These are phyloP conservation scores for Acleris emargana DNA, from an alignment of 2,888 invertebrate species.

Conservation along the genomic window DNA sequence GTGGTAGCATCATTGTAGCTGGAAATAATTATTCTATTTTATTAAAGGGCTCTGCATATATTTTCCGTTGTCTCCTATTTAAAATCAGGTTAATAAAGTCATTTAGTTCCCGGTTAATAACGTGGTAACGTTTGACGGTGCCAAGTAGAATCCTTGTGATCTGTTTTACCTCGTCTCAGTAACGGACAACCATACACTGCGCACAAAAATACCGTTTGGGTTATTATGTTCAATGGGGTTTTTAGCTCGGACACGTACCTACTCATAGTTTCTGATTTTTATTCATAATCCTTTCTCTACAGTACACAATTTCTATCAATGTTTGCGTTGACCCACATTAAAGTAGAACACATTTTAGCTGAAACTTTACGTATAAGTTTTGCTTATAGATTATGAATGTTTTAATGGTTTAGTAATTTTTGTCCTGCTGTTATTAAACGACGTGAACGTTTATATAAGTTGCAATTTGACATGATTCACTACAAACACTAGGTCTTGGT, in stretches of 20 bases:
- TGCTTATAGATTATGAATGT: not conserved
- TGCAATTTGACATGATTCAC: conserved; percentile 20
- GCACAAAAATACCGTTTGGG: conserved; percentile 68
- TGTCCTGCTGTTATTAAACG: conserved; percentile 9
- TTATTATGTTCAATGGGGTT: conserved; percentile 72
- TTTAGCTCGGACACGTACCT: conserved; percentile 55
- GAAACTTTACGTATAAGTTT: not conserved
- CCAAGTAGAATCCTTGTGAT: conserved; percentile 48
- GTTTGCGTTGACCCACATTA: conserved; percentile 13
- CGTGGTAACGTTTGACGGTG: not conserved
- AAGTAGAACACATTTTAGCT: not conserved
- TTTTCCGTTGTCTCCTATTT: too few species aligned
- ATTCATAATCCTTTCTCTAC: conserved; percentile 35
- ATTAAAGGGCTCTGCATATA: too few species aligned
- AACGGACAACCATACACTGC: conserved; percentile 67
- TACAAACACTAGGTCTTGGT: conserved; percentile 7
- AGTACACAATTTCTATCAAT: conserved; percentile 19
- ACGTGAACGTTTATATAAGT: conserved; percentile 8
- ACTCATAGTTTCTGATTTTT: conserved; percentile 34
- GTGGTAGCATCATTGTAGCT: too few species aligned
- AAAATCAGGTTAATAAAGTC: too few species aligned
- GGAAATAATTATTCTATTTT: too few species aligned
- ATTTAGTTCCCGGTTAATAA: too few species aligned
- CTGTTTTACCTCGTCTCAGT: conserved; percentile 62
- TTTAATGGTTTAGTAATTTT: conserved; percentile 3